Conservation (phyloP, 2,113 vertebrate genomes). For the Paradoxurus hermaphroditus region DNA sequence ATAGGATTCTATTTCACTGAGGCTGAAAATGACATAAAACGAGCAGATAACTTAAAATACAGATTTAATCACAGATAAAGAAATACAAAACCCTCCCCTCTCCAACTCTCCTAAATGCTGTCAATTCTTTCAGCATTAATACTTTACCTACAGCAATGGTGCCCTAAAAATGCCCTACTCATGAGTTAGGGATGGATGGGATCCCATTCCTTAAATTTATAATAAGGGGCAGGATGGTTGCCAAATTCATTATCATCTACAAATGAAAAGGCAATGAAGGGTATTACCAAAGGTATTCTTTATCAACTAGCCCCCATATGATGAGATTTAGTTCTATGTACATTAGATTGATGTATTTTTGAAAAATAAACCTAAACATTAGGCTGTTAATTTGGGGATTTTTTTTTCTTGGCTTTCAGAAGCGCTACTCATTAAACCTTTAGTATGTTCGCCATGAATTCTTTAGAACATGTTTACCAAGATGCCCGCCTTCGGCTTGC, state of each 20-base stretch:
- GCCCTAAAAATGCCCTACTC: background rate
- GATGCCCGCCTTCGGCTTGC: background rate
- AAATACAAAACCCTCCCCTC: background rate
- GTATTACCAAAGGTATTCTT: background rate
- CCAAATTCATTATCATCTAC: background rate
- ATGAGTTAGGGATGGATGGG: background rate
- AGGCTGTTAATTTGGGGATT: background rate
- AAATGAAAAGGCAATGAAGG: background rate
- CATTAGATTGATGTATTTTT: background rate
- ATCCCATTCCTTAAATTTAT: background rate
- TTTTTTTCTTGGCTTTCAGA: background rate
- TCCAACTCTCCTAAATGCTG: background rate
- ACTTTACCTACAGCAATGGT: background rate
- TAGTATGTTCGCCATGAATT: background rate
- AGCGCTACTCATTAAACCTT: background rate
- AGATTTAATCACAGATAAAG: background rate
- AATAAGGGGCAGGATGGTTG: background rate
- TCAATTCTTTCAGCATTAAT: background rate
- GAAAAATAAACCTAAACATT: background rate
- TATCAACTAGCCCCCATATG: background rate
- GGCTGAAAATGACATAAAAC: background rate
- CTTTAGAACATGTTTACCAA: background rate
- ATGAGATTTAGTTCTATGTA: slow-evolving; percentile 15
- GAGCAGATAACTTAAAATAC: background rate
- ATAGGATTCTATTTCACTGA: background rate